Percentiles rank a stretch among this genome's conserved stretches.
These are phyloP conservation scores for Pomacea maculata DNA, from an alignment of 1,140 invertebrate genomes.

Conservation along the genomic window DNA sequence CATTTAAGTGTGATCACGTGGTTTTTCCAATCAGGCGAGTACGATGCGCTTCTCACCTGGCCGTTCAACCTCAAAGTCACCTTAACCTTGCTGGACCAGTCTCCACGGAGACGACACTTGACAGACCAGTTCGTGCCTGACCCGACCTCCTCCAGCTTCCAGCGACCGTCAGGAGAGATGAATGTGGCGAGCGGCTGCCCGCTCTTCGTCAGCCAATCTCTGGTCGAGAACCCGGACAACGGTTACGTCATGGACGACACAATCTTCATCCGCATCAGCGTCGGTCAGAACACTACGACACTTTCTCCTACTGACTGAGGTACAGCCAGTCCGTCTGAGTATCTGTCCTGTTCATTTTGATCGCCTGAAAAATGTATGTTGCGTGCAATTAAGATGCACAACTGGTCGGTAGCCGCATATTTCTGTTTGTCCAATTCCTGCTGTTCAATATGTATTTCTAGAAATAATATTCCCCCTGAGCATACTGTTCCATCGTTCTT, in stretches of 20 bases:
- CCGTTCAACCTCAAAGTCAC: constrained; percentile 57
- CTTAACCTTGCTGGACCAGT: constrained; percentile 51
- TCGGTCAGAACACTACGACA: constrained; percentile 36
- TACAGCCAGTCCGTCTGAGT: too few species aligned
- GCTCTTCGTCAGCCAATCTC: constrained; percentile 46
- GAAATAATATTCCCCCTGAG: too few species aligned
- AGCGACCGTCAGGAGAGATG: constrained; percentile 53
- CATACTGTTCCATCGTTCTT: too few species aligned
- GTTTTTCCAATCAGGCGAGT: constrained; percentile 20
- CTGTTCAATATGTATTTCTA: too few species aligned
- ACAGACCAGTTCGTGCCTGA: constrained; percentile 57
- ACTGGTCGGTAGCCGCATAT: too few species aligned
- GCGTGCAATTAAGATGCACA: too few species aligned
- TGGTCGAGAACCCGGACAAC: constrained; percentile 39
- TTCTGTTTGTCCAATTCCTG: too few species aligned
- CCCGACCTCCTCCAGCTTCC: constrained; percentile 44
- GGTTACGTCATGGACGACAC: constrained; percentile 57
- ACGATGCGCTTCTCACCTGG: constrained; percentile 53
- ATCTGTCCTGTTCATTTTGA: too few species aligned
- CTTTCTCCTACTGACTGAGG: too few species aligned
- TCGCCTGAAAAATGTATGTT: too few species aligned
- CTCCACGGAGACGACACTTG: constrained; percentile 36
- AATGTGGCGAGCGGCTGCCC: constrained; percentile 60
- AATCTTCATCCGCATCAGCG: constrained; percentile 54
- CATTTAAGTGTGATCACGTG: too few species aligned